A percentile compares a stretch with the other conserved stretches of the same genome.
These are phyloP conservation scores for Rhinoraja longicauda DNA, from an alignment of 2,797 vertebrate species.

Conservation along the genomic window DNA sequence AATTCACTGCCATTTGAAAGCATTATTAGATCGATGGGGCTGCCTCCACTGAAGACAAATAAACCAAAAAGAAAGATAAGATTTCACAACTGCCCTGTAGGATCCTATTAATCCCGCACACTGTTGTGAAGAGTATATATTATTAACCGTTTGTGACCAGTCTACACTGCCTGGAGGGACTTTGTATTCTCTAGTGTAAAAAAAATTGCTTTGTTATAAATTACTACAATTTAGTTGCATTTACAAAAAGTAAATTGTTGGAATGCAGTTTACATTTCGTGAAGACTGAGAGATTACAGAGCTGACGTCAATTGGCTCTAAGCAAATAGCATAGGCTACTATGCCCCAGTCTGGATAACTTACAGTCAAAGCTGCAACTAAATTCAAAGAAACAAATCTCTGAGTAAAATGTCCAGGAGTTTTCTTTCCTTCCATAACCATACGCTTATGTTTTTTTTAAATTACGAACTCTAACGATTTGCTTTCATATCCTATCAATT, in stretches of 20 bases:
- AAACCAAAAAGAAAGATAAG: conserved; percentile 33
- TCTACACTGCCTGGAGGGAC: too few species aligned
- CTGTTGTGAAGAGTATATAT: too few species aligned
- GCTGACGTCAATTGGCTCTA: background rate
- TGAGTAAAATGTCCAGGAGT: background rate
- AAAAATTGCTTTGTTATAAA: background rate
- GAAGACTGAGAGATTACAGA: background rate
- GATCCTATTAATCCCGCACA: conserved; percentile 28
- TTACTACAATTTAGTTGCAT: background rate
- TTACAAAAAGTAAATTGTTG: background rate
- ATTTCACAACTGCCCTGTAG: conserved; percentile 18
- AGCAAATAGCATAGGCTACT: background rate
- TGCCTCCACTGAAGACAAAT: conserved; percentile 27
- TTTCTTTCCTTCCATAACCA: background rate
- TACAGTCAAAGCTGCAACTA: background rate
- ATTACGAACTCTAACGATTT: background rate
- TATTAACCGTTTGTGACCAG: conserved; percentile 18
- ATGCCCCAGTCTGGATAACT: background rate
- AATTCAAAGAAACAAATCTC: background rate
- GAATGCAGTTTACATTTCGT: conserved; percentile 2
- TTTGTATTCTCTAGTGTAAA: background rate
- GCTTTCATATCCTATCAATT: background rate
- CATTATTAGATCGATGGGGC: conserved; percentile 28
- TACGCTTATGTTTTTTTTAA: background rate
- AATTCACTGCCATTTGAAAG: background rate